phyloP scores from a whole-genome alignment of 2,888 invertebrate species.

The Teinopalpus imperialis region DNA sequence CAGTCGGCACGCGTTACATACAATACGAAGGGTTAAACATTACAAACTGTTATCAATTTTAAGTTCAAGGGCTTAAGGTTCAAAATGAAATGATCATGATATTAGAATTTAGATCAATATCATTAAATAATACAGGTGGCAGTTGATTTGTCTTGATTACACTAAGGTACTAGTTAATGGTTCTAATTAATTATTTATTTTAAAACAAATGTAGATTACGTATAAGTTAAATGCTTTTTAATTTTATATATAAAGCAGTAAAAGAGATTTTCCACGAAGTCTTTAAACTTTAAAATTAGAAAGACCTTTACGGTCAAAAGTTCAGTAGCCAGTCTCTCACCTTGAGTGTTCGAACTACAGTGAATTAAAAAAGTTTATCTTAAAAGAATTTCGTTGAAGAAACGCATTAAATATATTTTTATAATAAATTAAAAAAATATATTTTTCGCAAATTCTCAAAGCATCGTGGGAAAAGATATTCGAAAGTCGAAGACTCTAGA shows the following conservation, averaged over 20 bases:
- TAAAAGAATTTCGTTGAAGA: too few relatives aligned
- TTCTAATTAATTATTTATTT: constrained; percentile 11
- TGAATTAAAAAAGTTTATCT: too few relatives aligned
- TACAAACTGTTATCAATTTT: constrained; percentile 5
- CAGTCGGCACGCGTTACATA: constrained; percentile 34
- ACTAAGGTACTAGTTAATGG: constrained; percentile 3
- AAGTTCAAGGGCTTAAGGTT: constrained; percentile 3
- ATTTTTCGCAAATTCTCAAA: too few relatives aligned
- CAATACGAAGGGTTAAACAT: constrained; percentile 7
- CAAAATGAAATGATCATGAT: background rate
- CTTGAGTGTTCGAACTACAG: constrained; percentile 6
- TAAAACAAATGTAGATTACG: background rate
- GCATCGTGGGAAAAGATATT: background rate
- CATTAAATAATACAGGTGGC: constrained; percentile 18
- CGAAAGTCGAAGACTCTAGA: background rate
- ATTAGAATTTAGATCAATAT: constrained; percentile 14
- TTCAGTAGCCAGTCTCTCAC: constrained; percentile 12
- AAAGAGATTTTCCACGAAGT: background rate
- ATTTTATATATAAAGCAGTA: background rate
- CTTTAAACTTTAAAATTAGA: constrained; percentile 6
- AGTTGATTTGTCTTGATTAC: constrained; percentile 16
- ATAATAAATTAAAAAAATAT: too few relatives aligned
- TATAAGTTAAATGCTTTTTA: too few relatives aligned
- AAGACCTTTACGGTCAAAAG: constrained; percentile 15
- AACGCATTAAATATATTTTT: too few relatives aligned